Conservation (phyloP, 2,888 invertebrate species). For the Lomographa bimaculata region DNA sequence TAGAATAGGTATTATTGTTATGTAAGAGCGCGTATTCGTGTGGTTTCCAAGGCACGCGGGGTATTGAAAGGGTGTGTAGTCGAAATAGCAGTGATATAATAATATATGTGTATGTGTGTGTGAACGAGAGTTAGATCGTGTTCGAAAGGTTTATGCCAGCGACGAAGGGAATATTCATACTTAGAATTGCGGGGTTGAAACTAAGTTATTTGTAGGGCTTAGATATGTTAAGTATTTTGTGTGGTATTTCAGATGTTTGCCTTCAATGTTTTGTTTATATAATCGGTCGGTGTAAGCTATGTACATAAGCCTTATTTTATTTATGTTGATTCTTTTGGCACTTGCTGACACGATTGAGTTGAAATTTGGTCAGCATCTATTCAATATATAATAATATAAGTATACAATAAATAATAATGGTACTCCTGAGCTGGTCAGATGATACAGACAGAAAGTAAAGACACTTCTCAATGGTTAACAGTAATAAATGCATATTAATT, state of each 20-base stretch:
- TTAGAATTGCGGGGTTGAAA: conserved; percentile 20
- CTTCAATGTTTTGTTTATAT: conserved; percentile 18
- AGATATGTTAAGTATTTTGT: conserved; percentile 21
- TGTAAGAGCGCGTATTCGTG: conserved; percentile 77
- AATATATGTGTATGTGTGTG: conserved; percentile 49
- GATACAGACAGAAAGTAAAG: no score
- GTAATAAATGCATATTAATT: no score
- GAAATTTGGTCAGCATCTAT: no score
- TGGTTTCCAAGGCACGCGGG: conserved; percentile 66
- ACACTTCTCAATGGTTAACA: no score
- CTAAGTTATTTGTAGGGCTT: conserved; percentile 27
- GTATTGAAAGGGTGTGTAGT: conserved; percentile 67
- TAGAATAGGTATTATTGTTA: conserved; percentile 77
- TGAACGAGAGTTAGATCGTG: conserved; percentile 61
- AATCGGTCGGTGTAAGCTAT: conserved; percentile 12
- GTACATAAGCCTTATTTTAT: no score
- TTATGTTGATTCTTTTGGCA: no score
- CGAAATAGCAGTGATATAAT: conserved; percentile 70
- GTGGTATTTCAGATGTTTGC: conserved; percentile 19
- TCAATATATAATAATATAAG: no score
- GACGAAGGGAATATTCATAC: conserved; percentile 35
- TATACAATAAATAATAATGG: no score
- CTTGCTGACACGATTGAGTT: no score
- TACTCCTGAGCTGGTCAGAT: no score
- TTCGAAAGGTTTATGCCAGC: conserved; percentile 62